Evolutionary conservation across 2,888 invertebrate species (phyloP), one percentile per base, ranked within the genome.

Genomic region (Opisthograptis luteolata): DNA sequence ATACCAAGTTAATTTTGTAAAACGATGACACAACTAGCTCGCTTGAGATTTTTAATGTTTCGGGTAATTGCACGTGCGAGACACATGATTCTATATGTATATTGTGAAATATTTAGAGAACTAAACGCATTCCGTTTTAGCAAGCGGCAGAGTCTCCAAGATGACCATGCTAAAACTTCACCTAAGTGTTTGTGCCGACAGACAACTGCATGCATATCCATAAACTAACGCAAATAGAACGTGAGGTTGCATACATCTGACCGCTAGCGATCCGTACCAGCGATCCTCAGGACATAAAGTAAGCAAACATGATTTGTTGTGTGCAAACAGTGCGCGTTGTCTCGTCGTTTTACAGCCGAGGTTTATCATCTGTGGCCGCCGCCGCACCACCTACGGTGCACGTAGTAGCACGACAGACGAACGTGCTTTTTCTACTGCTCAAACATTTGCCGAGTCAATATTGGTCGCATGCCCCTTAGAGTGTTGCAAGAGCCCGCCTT

Each of bases 401-500:
- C 70, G 66, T 68, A 76, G 81, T 72, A 79, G 73, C 78, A 70
- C 67, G 75, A 76, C 71, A 76, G 74, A 70, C 70, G 79, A 73
- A 79, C 79, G 80, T 80, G 87, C 80, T 78, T 79, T 73, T 77
- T 70, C 69, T 76, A 69, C 79, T 77, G 62, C 74, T 68, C 79
- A 85, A 87, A 88, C 73, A 84, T 89, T 89, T 84, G 74, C 70
- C 61, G 52, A 58, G 87, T 86, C 81, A 89, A 89, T 88, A 87
- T 88, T 89, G 77, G 82, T 73, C 74, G 71, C 73, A 73, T 76
- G 84, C 74, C 64, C 70, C 70, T 72, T 62, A 68, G 72, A 62
- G 74, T 72, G 76, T 80, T 79, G 77, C 78, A 79, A 82, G 81
- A 68, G 68, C 58, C 48, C 55, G 53, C 55, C 45, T 43, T 48